These are phyloP conservation scores for Stramonita haemastoma DNA, from an alignment of 2,888 invertebrate species.

Conservation along the genomic window DNA sequence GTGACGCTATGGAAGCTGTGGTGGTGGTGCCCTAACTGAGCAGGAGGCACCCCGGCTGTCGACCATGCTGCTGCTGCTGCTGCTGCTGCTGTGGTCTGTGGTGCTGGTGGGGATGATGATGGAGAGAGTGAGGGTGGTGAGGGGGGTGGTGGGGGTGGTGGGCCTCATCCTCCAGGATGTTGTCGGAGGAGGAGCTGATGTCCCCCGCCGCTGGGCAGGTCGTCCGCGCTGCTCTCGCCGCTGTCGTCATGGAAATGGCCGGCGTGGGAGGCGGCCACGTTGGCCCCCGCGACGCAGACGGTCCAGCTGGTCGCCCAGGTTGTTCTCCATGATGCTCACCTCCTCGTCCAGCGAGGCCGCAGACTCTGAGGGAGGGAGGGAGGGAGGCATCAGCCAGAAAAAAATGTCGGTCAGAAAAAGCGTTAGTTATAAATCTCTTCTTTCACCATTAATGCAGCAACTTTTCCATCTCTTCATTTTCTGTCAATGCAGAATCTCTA, in stretches of 20 bases:
- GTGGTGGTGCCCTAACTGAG: constrained; percentile 17
- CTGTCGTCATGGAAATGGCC: constrained; percentile 49
- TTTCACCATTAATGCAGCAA: no score
- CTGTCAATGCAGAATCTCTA: no score
- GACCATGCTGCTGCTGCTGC: constrained; percentile 25
- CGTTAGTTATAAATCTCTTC: no score
- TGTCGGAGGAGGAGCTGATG: constrained; percentile 30
- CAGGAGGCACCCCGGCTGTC: neutral
- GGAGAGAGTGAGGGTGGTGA: no score
- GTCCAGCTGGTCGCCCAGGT: constrained; percentile 62
- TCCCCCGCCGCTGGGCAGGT: constrained; percentile 56
- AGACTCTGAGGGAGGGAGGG: constrained; percentile 71
- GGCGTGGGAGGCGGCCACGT: constrained; percentile 25
- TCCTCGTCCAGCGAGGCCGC: constrained; percentile 66
- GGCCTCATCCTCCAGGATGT: neutral
- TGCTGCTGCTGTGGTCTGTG: neutral
- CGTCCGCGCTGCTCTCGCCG: constrained; percentile 60
- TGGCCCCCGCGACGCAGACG: constrained; percentile 41
- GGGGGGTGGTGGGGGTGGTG: constrained; percentile 8
- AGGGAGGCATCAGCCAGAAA: neutral
- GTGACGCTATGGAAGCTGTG: constrained; percentile 35
- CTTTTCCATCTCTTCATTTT: no score
- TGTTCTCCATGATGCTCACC: constrained; percentile 71
- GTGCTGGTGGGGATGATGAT: neutral
- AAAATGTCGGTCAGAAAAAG: no score